Evolutionary conservation across 2,797 vertebrate species (phyloP), one percentile per base, ranked within the genome.

Genomic region (Psittacula echo): DNA sequence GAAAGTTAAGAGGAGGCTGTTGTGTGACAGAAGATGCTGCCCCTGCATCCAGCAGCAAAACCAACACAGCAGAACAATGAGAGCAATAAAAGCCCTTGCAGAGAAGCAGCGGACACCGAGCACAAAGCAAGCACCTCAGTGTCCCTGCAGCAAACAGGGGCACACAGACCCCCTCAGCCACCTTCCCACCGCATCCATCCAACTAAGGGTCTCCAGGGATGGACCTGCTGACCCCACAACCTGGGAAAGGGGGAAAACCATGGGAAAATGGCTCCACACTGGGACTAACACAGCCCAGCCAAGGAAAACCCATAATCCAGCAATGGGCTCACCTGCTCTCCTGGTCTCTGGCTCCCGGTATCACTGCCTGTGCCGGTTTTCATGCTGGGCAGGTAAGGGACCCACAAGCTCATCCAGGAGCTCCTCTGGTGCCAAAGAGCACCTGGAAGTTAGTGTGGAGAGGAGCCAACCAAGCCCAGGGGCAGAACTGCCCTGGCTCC

Each of bases 321-420:
- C 5, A 4, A 10, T 1, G 11, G 17, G 11, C 70, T 85, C 29
- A 90, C 75, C 92, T 87, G 64, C 82, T 42, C 15, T 70, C 64
- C 86, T 9, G 14, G 48, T 44, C 19, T 23, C 30, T 1, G 3
- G 50, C 27, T 81, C 24, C 41, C 5, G 60, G 45, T 45, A 68
- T 32, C 0, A 0, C 50, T 66, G 72, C 29, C n/a, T 3, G 2
- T 0, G 23, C 3, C 0, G 37, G 45, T 30, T 53, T 32, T 91
- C 23, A 1, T 2, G 21, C 65, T 24, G 51, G 73, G 32, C 22
- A 83, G 39, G 60, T 30, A 67, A 66, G 21, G 39, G 11, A 11
- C 29, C 27, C 66, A 50, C 0, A 0, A 44, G 13, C 29, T 30
- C 44, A 15, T 3, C 34, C 29, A 47, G 56, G 29, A 18, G 4